Evolutionary conservation across 2,113 vertebrate species (phyloP), one percentile per base, ranked within the genome.

Genomic region (Copsychus sechellarum): DNA sequence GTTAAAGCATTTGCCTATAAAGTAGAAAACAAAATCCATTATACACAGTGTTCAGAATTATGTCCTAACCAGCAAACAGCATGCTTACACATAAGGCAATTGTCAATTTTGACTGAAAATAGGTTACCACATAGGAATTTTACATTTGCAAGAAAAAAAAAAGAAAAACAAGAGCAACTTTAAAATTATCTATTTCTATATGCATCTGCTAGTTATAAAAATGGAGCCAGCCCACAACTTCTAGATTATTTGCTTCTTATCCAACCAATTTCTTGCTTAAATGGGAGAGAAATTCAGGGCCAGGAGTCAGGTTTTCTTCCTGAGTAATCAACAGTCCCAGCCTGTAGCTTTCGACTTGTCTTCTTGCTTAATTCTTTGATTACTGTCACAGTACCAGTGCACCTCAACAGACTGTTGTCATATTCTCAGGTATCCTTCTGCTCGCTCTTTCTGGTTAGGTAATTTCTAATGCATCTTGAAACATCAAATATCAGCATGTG

Each of bases 31-130:
- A 45, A 34, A 65, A 47, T 42, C 25, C 3, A 13, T 76, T 67
- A 29, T 34, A 19, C 38, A 38, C 16, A 51, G 23, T 17, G 5
- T 38, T 70, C 26, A 90, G 54, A 65, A 29, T 17, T 5, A 21
- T 45, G 22, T 8, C 16, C 14, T 67, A 81, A 33, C 7, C 43
- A 88, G 38, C 48, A 78, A 14, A 18, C 3, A 69, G 7, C 8
- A 42, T 14, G 25, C 1, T 50, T 50, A 25, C 1, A 5, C 4
- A n/a, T 11, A 58, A 15, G 2, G 9, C 24, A 8, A 28, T 50
- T 78, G 45, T 69, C 22, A 50, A 24, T 10, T 67, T 53, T 50
- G 10, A 20, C 5, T 56, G 17, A 73, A 42, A 11, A 25, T 4
- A 31, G 6, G 17, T 16, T 50, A 54, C 16, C 6, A 29, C 1